These are phyloP conservation scores for Psittacula cyanocephala DNA, from an alignment of 2,113 vertebrate species.

Conservation along the genomic window DNA sequence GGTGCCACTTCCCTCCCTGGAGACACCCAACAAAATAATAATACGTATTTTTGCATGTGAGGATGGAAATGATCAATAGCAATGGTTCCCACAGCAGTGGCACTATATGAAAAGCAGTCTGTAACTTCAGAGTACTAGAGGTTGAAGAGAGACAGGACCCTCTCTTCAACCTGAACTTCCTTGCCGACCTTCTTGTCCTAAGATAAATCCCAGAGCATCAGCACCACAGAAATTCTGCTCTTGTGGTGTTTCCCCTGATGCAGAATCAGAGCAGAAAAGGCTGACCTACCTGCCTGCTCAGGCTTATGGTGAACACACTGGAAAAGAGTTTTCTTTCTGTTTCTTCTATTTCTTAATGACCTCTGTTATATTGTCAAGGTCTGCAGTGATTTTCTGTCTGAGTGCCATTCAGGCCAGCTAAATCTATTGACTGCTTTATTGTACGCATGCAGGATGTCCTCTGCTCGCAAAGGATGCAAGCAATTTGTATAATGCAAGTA, in stretches of 20 bases:
- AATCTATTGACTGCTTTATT: neutral
- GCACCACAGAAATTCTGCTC: neutral
- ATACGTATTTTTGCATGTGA: neutral
- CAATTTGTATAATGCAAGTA: neutral
- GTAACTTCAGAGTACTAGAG: neutral
- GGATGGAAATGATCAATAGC: neutral
- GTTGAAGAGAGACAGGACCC: neutral
- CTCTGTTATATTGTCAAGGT: neutral
- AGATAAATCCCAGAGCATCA: neutral
- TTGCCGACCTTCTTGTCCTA: neutral
- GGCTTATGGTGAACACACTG: neutral
- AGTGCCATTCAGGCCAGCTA: neutral
- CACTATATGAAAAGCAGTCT: fast-evolving
- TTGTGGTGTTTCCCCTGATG: neutral
- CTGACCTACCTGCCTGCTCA: neutral
- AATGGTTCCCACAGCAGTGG: neutral
- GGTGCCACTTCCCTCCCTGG: neutral
- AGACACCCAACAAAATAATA: conserved; percentile 3
- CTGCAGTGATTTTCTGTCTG: neutral
- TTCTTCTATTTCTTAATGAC: neutral
- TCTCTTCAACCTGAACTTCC: neutral
- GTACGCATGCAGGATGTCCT: neutral
- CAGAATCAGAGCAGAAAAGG: neutral
- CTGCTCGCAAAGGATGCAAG: neutral
- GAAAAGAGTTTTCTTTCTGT: neutral